Base-by-base conservation (phyloP, 2,888 invertebrate genomes). In the Seladonia tumulorum region DNA sequence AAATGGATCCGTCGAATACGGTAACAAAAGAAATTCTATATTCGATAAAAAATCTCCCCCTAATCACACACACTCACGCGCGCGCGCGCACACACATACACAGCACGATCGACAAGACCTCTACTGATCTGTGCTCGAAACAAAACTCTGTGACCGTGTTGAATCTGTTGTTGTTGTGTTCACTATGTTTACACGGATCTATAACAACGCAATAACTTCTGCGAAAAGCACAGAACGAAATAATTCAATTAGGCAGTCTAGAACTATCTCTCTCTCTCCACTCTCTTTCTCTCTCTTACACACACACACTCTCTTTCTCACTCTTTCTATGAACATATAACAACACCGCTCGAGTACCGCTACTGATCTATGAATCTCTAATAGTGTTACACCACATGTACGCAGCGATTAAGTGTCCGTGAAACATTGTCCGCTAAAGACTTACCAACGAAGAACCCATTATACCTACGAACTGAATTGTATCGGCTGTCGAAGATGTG, bases 391-490 rank as follows among this genome's bases (percentile, higher is more conserved):
- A 90, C 83, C 83, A 90, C 90, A 90, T 83, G 78, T 85, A 90
- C 63, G 74, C 79, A 89, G 86, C 87, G 83, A 88, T 86, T 76
- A 76, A 57, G 73, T 88, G 82, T 83, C 77, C 78, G 78, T 60
- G 73, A 66, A 88, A 87, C 85, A 80, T 84, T 87, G 89, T 87
- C 87, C 87, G 66, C 86, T 78, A 88, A 90, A 87, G 76, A 91
- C 90, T 91, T 91, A 91, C 90, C 90, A 91, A 91, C 79, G 90
- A 91, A 53, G 90, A 91, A 86, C 91, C 90, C 90, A 91, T 91
- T 91, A 91, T 91, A 89, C 82, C 80, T 91, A 91, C 80, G 89
- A 87, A 91, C 90, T 90, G 85, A 91, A 91, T 90, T 87, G 90
- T 83, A 85, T 91, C 90, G 85, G 83, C 90, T 53, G 89, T 89